Base-by-base conservation (phyloP, 2,113 vertebrate species). In the Orycteropus afer region DNA sequence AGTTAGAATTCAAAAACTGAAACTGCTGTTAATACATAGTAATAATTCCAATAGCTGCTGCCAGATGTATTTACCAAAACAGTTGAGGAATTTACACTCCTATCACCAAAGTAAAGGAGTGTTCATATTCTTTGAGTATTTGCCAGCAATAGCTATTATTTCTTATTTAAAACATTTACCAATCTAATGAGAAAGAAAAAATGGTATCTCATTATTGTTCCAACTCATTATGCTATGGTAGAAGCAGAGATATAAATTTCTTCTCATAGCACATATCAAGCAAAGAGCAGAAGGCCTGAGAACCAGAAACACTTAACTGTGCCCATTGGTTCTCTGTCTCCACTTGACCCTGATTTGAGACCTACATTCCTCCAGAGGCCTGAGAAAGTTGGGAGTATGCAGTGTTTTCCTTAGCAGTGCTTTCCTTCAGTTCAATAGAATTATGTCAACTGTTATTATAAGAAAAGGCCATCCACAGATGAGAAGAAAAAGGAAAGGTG, bases 361-460 rank as follows among this genome's bases (percentile, higher is more conserved):
- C 32, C 61, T 55, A 23, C 7, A 27, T 86, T 87, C 65, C 53
- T 82, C 47, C 57, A 76, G 85, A 94, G 11, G 20, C 22, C 80
- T 95, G 37, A 95, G 55, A 92, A 95, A 90, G 61, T 47, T 86
- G 67, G 86, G 94, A 94, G 89, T 13, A 81, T 47, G 61, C 55
- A 27, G 42, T 79, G 37, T 82, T 90, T 95, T 93, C 63, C 89
- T 97, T 96, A 53, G 37, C 22, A 89, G 11, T 93, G 86, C 94
- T 97, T 96, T 90, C 79, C 79, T 95, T 90, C 84, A 89, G 25
- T 73, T 69, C 51, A 78, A 80, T 3, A 22, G 55, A 18, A 89
- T 93, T 97, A 92, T 95, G 94, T 93, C 95, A 95, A 90, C 55
- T 96, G 53, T 96, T 96, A 95, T 92, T 90, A 96, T 29, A 96